Base-by-base conservation (phyloP, 2,113 vertebrate genomes). In the Indicator indicator region DNA sequence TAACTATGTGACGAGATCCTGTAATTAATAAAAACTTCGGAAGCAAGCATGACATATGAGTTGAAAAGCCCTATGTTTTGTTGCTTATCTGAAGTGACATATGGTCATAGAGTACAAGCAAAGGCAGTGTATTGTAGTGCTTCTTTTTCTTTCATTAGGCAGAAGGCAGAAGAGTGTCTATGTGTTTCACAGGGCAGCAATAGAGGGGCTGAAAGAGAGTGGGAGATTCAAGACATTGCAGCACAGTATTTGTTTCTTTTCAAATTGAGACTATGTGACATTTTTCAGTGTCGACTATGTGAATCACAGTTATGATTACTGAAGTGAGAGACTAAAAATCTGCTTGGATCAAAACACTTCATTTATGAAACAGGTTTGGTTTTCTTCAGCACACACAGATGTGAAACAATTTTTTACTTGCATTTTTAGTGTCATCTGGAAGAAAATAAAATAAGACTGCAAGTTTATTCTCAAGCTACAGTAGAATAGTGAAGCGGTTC, bases 21-120 rank as follows among this genome's bases (percentile, higher is more conserved):
- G 79, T 96, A 86, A 97, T 97, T 96, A 95, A 89, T 94, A 90
- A 46, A 84, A 97, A 90, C 79, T 90, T 75, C 83, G 95, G 96
- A 96, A 97, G 75, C 2, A 21, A 93, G 84, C 75, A 79, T 96
- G 72, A 91, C 81, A 72, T 60, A 78, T 88, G 81, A 91, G 80
- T 44, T 93, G 83, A 95, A 95, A 95, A 86, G 72, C 77, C 27
- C 33, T 86, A 10, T 79, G 83, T 94, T 92, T 82, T 86, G 76
- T 94, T 91, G 46, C 94, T 96, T 96, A 91, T 97, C 88, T 96
- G 90, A 59, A 65, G 58, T 91, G 93, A 89, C 86, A 72, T 93
- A 87, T 48, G 79, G 89, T 89, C 63, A 54, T 87, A 75, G 64
- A 88, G 46, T 74, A 77, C 40, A 73, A 74, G 86, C n/a, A 85